Conservation (phyloP, 2,797 vertebrate species). For the Vireo griseus region DNA sequence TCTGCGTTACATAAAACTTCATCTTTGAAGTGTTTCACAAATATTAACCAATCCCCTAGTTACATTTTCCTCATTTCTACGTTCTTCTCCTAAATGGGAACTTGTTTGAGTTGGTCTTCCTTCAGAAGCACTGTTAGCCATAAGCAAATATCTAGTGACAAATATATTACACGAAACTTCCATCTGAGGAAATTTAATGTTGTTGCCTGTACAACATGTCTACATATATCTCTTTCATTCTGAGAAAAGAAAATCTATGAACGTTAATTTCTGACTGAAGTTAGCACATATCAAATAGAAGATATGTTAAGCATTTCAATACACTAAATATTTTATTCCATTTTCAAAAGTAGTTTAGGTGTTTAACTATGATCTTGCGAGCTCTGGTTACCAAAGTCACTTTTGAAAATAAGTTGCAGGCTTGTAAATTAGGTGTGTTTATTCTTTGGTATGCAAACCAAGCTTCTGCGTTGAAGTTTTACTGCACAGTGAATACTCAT, state of each 20-base stretch:
- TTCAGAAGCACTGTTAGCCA: background rate
- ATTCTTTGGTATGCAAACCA: background rate
- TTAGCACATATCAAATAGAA: background rate
- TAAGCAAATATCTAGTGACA: background rate
- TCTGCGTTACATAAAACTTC: constrained; percentile 37
- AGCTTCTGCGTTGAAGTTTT: background rate
- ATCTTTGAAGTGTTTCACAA: constrained; percentile 63
- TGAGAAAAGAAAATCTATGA: background rate
- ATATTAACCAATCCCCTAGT: constrained; percentile 60
- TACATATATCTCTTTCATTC: background rate
- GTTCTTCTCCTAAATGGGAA: background rate
- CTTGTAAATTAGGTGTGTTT: background rate
- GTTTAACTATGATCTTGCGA: background rate
- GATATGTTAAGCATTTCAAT: background rate
- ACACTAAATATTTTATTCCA: background rate
- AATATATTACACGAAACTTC: background rate
- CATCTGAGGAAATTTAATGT: background rate
- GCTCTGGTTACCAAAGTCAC: background rate
- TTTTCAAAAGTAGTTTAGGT: background rate
- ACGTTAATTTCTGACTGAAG: background rate
- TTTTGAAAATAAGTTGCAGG: background rate
- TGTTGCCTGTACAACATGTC: background rate
- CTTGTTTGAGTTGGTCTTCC: constrained; percentile 26
- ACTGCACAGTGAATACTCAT: background rate
- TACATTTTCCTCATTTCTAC: constrained; percentile 20